A percentile compares a stretch with the other conserved stretches of the same genome.
phyloP scores from a whole-genome alignment of 2,888 invertebrate species.

The Epirrhoe alternata region DNA sequence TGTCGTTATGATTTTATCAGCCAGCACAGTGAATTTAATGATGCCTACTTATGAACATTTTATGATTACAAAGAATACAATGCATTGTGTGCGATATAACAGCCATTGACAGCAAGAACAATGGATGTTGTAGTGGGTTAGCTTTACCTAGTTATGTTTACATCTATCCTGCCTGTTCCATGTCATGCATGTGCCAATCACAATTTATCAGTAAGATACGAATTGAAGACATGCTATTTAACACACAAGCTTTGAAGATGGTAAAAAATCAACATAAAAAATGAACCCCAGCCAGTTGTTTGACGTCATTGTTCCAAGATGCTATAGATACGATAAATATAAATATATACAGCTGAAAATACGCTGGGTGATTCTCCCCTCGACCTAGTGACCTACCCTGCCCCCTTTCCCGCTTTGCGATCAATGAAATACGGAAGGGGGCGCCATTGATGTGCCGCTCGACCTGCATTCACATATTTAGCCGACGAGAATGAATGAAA shows the following conservation, averaged over 20 bases:
- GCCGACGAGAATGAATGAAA: conserved; percentile 60
- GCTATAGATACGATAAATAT: conserved; percentile 5
- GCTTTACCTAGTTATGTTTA: conserved; percentile 15
- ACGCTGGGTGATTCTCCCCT: conserved; percentile 48
- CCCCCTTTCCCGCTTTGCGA: conserved; percentile 57
- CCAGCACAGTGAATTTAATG: conserved; percentile 26
- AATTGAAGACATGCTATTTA: not conserved
- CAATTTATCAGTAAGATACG: not conserved
- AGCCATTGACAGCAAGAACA: conserved; percentile 30
- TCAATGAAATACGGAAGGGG: conserved; percentile 67
- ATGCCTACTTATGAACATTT: conserved; percentile 19
- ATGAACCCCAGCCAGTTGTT: conserved; percentile 10
- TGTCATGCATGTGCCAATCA: conserved; percentile 11
- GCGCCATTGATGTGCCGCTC: conserved; percentile 58
- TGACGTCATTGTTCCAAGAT: conserved; percentile 13
- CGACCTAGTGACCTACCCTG: conserved; percentile 72
- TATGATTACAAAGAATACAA: conserved; percentile 35
- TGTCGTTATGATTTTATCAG: conserved; percentile 33
- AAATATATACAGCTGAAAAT: conserved; percentile 8
- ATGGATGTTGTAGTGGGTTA: conserved; percentile 27
- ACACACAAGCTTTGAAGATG: not conserved
- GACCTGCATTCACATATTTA: conserved; percentile 61
- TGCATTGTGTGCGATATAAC: conserved; percentile 32
- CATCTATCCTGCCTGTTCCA: conserved; percentile 19
- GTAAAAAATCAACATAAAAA: not conserved